Base-by-base conservation (phyloP, 1,140 invertebrate genomes). In the Trichomalopsis sarcophagae region DNA sequence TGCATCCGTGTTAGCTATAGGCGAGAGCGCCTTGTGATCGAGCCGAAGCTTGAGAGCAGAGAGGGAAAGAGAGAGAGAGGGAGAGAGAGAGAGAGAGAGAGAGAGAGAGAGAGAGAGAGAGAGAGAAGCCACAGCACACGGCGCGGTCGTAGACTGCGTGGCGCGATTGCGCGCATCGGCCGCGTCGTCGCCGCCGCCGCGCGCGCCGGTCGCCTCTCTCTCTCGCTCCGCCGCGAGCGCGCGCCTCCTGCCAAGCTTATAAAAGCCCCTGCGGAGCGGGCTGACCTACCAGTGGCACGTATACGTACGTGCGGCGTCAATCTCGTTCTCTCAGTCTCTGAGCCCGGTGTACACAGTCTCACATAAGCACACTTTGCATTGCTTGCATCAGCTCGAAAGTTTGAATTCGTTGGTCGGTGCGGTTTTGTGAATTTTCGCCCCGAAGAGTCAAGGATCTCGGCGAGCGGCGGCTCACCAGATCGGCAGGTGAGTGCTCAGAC, bases 261-360 rank as follows among this genome's bases (percentile, higher is more conserved):
- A 91, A 90, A 90, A 90, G 89, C 89, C 81, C 87, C 75, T 81
- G 87, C 21, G 33, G 83, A 86, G 55, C 69, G 77, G 84, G 82
- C 36, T 87, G 86, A 86, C 86, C 85, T 87, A 88, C 86, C 89
- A 91, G 90, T 91, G 44, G 86, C 85, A 88, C 89, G 75, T 86
- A 82, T 13, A 68, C 85, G 66, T 74, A 78, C 75, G 75, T 21
- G 40, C 55, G 5, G 82, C 33, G 30, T 23, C 5, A 23, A 74
- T 73, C 81, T 73, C 68, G 55, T 62, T n/a, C 55, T n/a, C 55
- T n/a, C 21, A 81, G 40, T 73, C 55, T 62, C 55, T 21, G 14
- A 62, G n/a, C 55, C 55, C 55, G 55, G 55, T 62, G 6, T 62
- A 62, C 21, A 62, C 47, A 50, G 0, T 6, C 21, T 21, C 5